Conservation (phyloP, 2,797 vertebrate species). For the Macropus fuliginosus region DNA sequence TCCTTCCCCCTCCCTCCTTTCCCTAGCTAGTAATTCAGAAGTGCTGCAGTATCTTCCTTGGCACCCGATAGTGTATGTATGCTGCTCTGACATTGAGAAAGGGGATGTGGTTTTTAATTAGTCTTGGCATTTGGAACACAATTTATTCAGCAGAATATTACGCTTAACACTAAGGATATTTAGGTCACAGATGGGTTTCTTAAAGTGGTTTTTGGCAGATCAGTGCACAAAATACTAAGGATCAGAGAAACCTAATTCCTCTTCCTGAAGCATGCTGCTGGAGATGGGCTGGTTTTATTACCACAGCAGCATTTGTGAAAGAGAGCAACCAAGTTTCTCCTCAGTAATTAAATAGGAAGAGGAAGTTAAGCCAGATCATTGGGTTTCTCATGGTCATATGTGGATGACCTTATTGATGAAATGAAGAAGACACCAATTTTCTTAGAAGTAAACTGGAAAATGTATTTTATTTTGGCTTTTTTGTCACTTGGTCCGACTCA, state of each 20-base stretch:
- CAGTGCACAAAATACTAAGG: slow-evolving; percentile 70
- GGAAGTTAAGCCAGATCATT: slow-evolving; percentile 56
- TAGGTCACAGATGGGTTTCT: slow-evolving; percentile 82
- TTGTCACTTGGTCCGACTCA: slow-evolving; percentile 29
- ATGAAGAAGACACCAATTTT: slow-evolving; percentile 56
- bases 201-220: slow-evolving; percentile 78
- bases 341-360: slow-evolving; percentile 74
- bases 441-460: slow-evolving; percentile 42
- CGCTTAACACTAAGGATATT: slow-evolving; percentile 78
- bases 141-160: slow-evolving; percentile 75
- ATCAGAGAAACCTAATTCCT: slow-evolving; percentile 74
- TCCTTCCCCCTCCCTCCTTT: background rate
- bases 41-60: slow-evolving; percentile 80
- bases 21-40: slow-evolving; percentile 70
- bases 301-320: slow-evolving; percentile 64
- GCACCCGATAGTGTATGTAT: slow-evolving; percentile 71
- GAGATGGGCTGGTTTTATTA: slow-evolving; percentile 82
- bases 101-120: slow-evolving; percentile 75
- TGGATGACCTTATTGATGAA: slow-evolving; percentile 46
- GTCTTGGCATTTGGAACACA: slow-evolving; percentile 71
- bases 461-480: slow-evolving; percentile 48
- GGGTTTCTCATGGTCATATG: slow-evolving; percentile 62
- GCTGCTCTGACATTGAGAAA: slow-evolving; percentile 83
- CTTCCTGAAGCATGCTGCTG: slow-evolving; percentile 83
- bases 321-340: slow-evolving; percentile 74